Conservation (phyloP, 2,888 invertebrate genomes). For the Hypomecis punctinalis region DNA sequence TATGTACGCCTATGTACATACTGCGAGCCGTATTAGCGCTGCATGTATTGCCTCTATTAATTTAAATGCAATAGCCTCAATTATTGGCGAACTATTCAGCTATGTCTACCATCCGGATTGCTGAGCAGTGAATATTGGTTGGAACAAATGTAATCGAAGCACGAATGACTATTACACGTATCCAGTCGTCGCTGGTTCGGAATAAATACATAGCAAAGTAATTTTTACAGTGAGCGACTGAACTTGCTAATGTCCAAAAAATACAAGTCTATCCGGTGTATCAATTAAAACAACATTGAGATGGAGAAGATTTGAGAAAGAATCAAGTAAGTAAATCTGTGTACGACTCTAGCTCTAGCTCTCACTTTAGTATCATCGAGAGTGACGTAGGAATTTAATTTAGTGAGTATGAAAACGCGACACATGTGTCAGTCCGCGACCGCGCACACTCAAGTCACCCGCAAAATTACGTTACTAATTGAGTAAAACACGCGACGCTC, state of each 20-base stretch:
- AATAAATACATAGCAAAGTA: too few relatives aligned
- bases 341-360: neutral
- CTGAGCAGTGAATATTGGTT: slow-evolving; percentile 43
- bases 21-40: slow-evolving; percentile 62
- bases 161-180: slow-evolving; percentile 53
- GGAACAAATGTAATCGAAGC: slow-evolving; percentile 54
- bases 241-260: too few relatives aligned
- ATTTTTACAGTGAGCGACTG: too few relatives aligned
- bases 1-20: slow-evolving; percentile 53
- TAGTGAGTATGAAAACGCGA: slow-evolving; percentile 64
- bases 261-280: too few relatives aligned
- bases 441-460: slow-evolving; percentile 83
- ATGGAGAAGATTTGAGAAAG: too few relatives aligned
- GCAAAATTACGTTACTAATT: slow-evolving; percentile 85
- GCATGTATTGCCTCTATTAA: slow-evolving; percentile 76
- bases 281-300: too few relatives aligned
- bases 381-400: slow-evolving; percentile 45
- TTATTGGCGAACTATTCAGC: slow-evolving; percentile 69
- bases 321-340: neutral
- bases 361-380: slow-evolving; percentile 9
- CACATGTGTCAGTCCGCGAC: slow-evolving; percentile 66
- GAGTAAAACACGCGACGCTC: slow-evolving; percentile 85
- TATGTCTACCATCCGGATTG: slow-evolving; percentile 53
- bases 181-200: slow-evolving; percentile 35
- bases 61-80: slow-evolving; percentile 80